These are phyloP conservation scores for Phodopus roborovskii DNA, from an alignment of 2,113 vertebrate genomes.

Conservation along the genomic window DNA sequence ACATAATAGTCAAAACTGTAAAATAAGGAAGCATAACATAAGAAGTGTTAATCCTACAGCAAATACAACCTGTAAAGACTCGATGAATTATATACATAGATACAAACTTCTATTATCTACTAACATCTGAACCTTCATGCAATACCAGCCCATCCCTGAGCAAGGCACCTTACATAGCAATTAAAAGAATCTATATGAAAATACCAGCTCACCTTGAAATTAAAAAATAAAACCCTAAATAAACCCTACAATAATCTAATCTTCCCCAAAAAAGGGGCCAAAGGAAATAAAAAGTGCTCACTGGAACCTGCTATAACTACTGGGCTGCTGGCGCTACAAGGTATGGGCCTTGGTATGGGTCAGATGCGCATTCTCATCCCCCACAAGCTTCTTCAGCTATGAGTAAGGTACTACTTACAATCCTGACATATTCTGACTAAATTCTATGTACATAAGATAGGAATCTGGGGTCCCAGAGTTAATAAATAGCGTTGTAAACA, in stretches of 20 bases:
- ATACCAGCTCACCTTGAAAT: conserved; percentile 80
- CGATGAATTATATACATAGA: conserved; percentile 88
- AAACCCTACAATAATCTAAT: conserved; percentile 86
- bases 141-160: conserved; percentile 81
- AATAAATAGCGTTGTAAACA: conserved; percentile 99
- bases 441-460: conserved; percentile 70
- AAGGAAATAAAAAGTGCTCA: conserved; percentile 65
- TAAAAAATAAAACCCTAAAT: conserved; percentile 77
- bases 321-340: conserved; percentile 76
- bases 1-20: conserved; percentile 85
- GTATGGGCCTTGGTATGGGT: background rate
- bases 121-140: conserved; percentile 84
- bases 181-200: conserved; percentile 87
- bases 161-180: conserved; percentile 82
- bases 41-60: conserved; percentile 90
- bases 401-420: conserved; percentile 91
- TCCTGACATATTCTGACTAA: conserved; percentile 86
- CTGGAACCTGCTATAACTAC: conserved; percentile 82
- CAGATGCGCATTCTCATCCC: conserved; percentile 85
- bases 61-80: conserved; percentile 88
- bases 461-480: conserved; percentile 63
- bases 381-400: conserved; percentile 87
- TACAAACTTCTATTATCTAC: conserved; percentile 82
- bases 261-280: conserved; percentile 73
- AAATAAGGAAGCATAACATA: conserved; percentile 87